phyloP scores from a whole-genome alignment of 2,113 vertebrate species.

The Cynocephalus volans region DNA sequence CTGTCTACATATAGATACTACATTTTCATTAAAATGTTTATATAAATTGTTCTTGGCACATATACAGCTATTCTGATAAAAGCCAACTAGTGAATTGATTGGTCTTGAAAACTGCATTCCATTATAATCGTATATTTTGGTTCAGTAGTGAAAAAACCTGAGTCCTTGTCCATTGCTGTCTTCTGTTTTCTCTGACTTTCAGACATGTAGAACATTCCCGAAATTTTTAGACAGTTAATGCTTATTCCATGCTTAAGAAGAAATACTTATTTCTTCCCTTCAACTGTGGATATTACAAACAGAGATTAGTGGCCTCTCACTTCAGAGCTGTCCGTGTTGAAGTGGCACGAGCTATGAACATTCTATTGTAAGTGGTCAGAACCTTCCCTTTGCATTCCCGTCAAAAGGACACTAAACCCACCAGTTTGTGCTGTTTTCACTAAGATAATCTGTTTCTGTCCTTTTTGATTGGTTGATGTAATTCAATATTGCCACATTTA shows the following conservation, averaged over 20 bases:
- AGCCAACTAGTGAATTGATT: not conserved
- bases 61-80: not conserved
- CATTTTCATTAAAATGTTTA: slow-evolving; percentile 31
- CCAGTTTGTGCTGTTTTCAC: slow-evolving; percentile 87
- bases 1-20: not conserved
- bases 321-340: slow-evolving; percentile 92
- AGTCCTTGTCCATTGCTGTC: slow-evolving; percentile 50
- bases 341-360: slow-evolving; percentile 93
- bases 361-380: slow-evolving; percentile 92
- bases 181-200: slow-evolving; percentile 79
- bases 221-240: slow-evolving; percentile 89
- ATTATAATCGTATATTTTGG: slow-evolving; percentile 81
- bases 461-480: slow-evolving; percentile 80
- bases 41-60: slow-evolving; percentile 30
- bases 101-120: slow-evolving; percentile 56
- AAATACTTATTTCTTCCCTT: slow-evolving; percentile 87
- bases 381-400: slow-evolving; percentile 86
- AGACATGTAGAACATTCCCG: slow-evolving; percentile 87
- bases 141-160: slow-evolving; percentile 59
- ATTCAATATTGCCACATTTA: slow-evolving; percentile 49
- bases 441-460: slow-evolving; percentile 83
- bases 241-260: slow-evolving; percentile 88
- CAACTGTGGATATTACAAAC: slow-evolving; percentile 88
- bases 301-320: slow-evolving; percentile 91
- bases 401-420: slow-evolving; percentile 85